phyloP scores from a whole-genome alignment of 2,797 vertebrate species.

The Eurystomus glaucurus region DNA sequence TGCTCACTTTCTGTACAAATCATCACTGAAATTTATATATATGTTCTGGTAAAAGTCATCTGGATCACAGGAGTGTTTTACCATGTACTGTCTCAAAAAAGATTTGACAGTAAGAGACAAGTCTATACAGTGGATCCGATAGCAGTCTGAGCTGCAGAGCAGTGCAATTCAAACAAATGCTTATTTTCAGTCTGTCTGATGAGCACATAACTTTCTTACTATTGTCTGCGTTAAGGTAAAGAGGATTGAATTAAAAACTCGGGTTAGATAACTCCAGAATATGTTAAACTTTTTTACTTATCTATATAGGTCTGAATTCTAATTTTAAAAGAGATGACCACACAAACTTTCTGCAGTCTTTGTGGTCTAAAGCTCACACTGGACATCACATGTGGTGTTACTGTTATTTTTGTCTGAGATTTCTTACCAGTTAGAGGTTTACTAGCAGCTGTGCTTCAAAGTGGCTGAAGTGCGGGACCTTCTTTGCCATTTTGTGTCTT shows the following conservation, averaged over 20 bases:
- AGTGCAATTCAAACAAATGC: background rate
- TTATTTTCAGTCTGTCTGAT: background rate
- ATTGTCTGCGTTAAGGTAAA: background rate
- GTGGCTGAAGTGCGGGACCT: background rate
- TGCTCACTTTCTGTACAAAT: background rate
- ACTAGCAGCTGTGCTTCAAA: background rate
- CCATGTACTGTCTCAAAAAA: background rate
- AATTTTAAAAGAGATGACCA: background rate
- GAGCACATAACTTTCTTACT: background rate
- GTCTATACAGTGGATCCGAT: background rate
- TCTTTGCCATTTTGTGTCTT: background rate
- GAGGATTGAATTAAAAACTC: background rate
- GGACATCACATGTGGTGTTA: fast-evolving
- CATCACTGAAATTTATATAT: background rate
- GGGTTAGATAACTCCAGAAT: background rate
- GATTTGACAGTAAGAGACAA: background rate
- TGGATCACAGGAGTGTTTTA: background rate
- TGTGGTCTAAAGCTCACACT: background rate
- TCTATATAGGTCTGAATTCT: background rate
- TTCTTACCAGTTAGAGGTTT: background rate
- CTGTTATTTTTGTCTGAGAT: background rate
- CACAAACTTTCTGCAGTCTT: background rate
- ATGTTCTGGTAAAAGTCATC: background rate
- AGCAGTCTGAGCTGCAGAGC: background rate
- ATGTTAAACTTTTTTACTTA: background rate